Evolutionary conservation across 1,140 invertebrate genomes (phyloP).

Genomic region (Phthorimaea operculella): DNA sequence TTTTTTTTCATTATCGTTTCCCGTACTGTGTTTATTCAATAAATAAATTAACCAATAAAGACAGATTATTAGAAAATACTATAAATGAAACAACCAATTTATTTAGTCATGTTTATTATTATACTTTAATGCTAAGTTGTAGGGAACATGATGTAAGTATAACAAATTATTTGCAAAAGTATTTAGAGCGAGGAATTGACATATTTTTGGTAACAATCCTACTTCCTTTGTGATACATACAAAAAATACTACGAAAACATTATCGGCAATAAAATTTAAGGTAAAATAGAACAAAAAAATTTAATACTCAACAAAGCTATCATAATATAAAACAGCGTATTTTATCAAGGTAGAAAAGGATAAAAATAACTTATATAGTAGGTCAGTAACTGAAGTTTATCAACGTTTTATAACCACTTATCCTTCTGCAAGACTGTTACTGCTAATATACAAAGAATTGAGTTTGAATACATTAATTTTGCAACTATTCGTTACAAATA

Average conservation of each 20-base stretch:
- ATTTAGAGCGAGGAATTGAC: conserved; percentile 41
- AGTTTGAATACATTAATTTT: too few relatives aligned
- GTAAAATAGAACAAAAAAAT: conserved; percentile 18
- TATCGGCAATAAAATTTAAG: conserved; percentile 11
- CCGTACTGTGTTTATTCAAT: too few relatives aligned
- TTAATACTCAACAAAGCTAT: conserved; percentile 14
- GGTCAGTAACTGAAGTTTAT: not conserved
- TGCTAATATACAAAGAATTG: too few relatives aligned
- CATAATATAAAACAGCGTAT: not conserved
- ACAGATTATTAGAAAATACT: too few relatives aligned
- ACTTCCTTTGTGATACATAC: not conserved
- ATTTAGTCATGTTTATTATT: conserved; percentile 62
- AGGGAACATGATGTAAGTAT: conserved; percentile 44
- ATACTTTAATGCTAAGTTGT: conserved; percentile 51
- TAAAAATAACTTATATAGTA: not conserved
- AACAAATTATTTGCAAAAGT: conserved; percentile 41
- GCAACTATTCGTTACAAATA: too few relatives aligned
- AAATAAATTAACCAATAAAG: too few relatives aligned
- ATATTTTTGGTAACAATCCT: conserved; percentile 47
- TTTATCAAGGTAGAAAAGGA: not conserved
- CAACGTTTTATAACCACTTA: not conserved
- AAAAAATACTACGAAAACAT: conserved; percentile 21
- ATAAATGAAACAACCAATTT: conserved; percentile 20
- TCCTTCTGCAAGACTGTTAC: not conserved
- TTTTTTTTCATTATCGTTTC: too few relatives aligned